Percentiles rank a stretch among this genome's conserved stretches.
Evolutionary conservation across 1,140 invertebrate species (phyloP).

Genomic region (Ceratosolen fusciceps): DNA sequence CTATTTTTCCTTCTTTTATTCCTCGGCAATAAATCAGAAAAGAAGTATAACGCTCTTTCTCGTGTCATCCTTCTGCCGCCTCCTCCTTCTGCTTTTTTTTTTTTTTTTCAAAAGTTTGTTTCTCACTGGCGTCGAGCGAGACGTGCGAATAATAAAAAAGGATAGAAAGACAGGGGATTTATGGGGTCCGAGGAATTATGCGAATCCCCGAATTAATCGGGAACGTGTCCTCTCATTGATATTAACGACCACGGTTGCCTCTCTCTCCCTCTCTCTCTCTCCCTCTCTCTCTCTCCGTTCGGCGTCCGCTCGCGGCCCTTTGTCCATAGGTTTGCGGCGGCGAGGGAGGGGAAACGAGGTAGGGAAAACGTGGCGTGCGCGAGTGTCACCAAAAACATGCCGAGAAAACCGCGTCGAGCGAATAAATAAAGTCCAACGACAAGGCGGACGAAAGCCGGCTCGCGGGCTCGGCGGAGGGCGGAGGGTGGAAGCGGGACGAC

Average conservation of each 20-base stretch:
- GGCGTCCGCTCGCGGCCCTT: background rate
- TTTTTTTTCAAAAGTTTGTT: background rate
- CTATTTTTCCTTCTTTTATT: background rate
- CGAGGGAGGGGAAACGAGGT: background rate
- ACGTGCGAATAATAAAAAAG: background rate
- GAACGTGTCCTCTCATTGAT: constrained; percentile 17
- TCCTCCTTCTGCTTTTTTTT: too few relatives aligned
- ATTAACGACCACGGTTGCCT: constrained; percentile 9
- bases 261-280: too few relatives aligned
- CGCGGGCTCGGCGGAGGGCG: too few relatives aligned
- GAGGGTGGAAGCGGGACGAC: too few relatives aligned
- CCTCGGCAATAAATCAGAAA: background rate
- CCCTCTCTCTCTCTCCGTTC: background rate
- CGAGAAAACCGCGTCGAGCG: background rate
- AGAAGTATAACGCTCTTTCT: background rate
- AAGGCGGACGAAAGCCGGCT: background rate
- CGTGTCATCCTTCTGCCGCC: too few relatives aligned
- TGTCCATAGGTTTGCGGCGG: too few relatives aligned
- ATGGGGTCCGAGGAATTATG: constrained; percentile 21
- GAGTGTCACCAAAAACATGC: background rate
- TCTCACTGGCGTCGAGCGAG: background rate
- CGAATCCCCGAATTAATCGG: constrained; percentile 38
- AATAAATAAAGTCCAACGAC: too few relatives aligned
- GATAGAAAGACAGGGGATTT: constrained; percentile 3
- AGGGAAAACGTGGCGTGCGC: background rate